Conservation (phyloP, 2,888 invertebrate genomes). For the Cerceris ruficornis region DNA sequence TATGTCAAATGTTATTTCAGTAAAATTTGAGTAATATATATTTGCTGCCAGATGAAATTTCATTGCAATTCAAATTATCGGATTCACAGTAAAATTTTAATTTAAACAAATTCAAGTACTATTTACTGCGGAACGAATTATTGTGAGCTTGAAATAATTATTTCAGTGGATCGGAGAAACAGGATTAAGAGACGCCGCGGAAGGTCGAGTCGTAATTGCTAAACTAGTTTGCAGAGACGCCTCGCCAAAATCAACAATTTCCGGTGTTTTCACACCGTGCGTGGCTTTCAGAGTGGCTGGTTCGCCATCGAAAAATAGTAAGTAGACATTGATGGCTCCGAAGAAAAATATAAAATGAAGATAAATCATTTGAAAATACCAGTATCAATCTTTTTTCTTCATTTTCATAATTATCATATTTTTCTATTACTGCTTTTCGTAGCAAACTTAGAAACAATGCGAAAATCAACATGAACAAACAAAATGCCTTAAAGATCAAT, state of each 20-base stretch:
- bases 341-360: no score
- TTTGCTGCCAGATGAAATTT: no score
- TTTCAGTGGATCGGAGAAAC: constrained; percentile 93
- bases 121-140: neutral
- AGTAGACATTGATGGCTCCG: constrained; percentile 70
- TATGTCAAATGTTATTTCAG: no score
- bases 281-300: constrained; percentile 94
- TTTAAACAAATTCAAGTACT: neutral
- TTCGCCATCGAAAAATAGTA: constrained; percentile 88
- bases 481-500: no score
- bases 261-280: constrained; percentile 90
- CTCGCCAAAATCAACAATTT: constrained; percentile 81
- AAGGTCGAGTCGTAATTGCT: constrained; percentile 91
- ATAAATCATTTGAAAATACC: no score
- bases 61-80: no score
- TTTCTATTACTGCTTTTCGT: neutral
- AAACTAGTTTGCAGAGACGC: constrained; percentile 91
- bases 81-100: no score
- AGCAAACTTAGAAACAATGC: no score
- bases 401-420: neutral
- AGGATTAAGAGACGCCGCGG: constrained; percentile 89
- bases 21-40: no score
- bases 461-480: no score
- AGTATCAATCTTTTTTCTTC: no score
- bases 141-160: neutral